phyloP scores from a whole-genome alignment of 2,113 vertebrate genomes.

The Picathartes gymnocephalus region DNA sequence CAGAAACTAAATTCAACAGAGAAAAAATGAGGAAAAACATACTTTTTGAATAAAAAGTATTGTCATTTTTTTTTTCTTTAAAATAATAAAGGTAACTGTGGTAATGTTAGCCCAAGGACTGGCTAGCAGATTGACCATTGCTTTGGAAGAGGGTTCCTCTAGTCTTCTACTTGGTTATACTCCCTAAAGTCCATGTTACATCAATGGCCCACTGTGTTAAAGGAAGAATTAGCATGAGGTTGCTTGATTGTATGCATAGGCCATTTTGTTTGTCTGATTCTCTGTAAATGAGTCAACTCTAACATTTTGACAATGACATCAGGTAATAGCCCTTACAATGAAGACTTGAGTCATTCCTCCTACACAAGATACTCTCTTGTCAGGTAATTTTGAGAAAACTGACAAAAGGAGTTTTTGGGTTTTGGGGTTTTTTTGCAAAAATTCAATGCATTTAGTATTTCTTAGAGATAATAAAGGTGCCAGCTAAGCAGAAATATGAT shows the following conservation, averaged over 20 bases:
- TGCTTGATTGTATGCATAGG: not conserved
- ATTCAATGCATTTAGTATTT: not conserved
- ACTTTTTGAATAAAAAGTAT: not conserved
- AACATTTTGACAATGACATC: not conserved
- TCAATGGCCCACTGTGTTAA: not conserved
- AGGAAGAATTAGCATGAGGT: not conserved
- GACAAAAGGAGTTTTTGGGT: not conserved
- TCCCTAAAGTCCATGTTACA: not conserved
- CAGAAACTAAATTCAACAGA: not conserved
- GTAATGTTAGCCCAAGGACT: not conserved
- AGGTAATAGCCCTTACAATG: not conserved
- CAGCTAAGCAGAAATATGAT: not conserved
- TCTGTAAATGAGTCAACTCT: not conserved
- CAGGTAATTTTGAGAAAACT: not conserved
- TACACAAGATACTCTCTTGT: not conserved
- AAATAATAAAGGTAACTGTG: not conserved
- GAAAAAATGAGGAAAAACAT: fast-evolving
- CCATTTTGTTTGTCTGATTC: not conserved
- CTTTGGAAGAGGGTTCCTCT: not conserved
- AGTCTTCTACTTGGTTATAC: not conserved
- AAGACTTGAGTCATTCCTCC: conserved; percentile 26
- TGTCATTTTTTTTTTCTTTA: not conserved
- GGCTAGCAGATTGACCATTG: not conserved
- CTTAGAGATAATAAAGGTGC: not conserved
- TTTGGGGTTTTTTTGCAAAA: not conserved